Evolutionary conservation across 2,113 vertebrate genomes (phyloP), one percentile per base, ranked within the genome.

Genomic region (Scalopus aquaticus): DNA sequence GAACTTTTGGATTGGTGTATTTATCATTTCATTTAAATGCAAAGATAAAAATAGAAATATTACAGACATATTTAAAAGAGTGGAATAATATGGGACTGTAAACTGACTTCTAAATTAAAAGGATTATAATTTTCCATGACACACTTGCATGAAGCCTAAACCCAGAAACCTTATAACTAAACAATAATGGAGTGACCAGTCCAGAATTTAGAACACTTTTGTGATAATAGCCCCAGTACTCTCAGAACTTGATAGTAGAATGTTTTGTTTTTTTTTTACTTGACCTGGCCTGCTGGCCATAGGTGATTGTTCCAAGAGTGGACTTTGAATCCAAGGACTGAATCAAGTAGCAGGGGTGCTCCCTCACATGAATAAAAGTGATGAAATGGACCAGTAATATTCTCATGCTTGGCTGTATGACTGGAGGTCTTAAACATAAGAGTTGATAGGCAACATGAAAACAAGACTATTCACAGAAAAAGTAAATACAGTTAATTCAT

Each of bases 1-100:
- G 51, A 88, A 20, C 39, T 83, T 81, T 32, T 73, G 46, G 69
- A 62, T 60, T 65, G 26, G 60, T 83, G 58, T 93, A 80, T 69
- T 77, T 93, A 79, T 88, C 58, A 76, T 94, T 93, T 92, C 19
- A 35, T 80, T 96, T 87, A 88, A 67, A 77, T 58, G 84, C 70
- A 91, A 87, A 93, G 17, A 22, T 76, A 86, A 79, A 92, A 62
- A 60, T 49, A 60, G 49, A 93, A 93, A 65, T 91, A 69, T 44
- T 56, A 77, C 35, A 73, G 32, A 73, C 28, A 44, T 94, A 86
- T 65, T 81, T 22, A 93, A 95, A 94, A 58, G 26, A 64, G 58
- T 78, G 5, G 79, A 87, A 74, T 88, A 93, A 96, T 44, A 44
- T 39, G 24, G 74, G 19, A 37, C 37, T 56, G 1, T 88, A 67